phyloP scores from a whole-genome alignment of 2,797 vertebrate species.

The Cynodonichthys magdalenae region DNA sequence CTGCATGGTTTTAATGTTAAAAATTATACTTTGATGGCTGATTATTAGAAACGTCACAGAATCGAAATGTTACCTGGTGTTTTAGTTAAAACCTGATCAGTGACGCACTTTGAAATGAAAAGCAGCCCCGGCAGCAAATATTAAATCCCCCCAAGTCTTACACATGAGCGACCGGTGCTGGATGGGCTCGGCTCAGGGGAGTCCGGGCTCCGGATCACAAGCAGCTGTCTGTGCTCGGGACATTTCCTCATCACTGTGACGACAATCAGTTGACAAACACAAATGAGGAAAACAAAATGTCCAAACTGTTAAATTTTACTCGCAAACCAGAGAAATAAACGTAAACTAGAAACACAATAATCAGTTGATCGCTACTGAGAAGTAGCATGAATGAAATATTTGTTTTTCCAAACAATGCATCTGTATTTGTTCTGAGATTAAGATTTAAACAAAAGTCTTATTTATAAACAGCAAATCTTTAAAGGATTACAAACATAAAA shows the following conservation, averaged over 20 bases:
- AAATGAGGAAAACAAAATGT: constrained; percentile 3
- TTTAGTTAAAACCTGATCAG: constrained; percentile 15
- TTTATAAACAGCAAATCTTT: constrained; percentile 51
- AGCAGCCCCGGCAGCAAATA: constrained; percentile 19
- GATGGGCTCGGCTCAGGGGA: constrained; percentile 39
- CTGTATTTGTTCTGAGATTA: constrained; percentile 9
- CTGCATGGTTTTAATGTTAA: not conserved
- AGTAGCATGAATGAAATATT: not conserved
- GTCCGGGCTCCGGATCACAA: constrained; percentile 50
- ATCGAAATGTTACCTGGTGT: not conserved
- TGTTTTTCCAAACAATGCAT: constrained; percentile 15
- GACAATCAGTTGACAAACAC: constrained; percentile 58
- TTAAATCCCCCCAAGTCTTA: constrained; percentile 40
- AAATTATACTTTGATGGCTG: not conserved
- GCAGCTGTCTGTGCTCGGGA: constrained; percentile 61
- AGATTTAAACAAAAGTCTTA: constrained; percentile 51
- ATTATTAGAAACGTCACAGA: not conserved
- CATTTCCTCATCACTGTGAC: constrained; percentile 64
- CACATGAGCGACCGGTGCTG: constrained; percentile 29
- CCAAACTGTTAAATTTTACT: constrained; percentile 35
- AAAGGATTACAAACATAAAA: constrained; percentile 60
- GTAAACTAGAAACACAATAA: constrained; percentile 5
- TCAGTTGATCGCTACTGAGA: not conserved
- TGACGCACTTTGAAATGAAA: constrained; percentile 19
- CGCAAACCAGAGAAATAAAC: constrained; percentile 7